These are phyloP conservation scores for Setophaga petechia DNA, from an alignment of 2,113 vertebrate species.

Conservation along the genomic window DNA sequence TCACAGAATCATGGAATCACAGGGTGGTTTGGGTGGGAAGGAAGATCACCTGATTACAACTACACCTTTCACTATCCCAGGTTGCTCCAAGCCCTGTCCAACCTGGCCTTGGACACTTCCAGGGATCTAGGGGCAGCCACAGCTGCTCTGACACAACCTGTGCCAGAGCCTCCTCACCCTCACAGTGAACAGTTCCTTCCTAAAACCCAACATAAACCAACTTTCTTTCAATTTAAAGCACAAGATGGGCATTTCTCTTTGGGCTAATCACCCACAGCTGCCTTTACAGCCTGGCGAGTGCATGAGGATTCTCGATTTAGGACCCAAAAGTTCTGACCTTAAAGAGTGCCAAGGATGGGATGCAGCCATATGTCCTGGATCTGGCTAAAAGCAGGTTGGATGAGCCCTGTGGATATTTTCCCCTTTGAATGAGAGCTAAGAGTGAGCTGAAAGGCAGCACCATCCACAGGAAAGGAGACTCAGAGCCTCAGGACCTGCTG, in stretches of 20 bases:
- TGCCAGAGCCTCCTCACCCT: not conserved
- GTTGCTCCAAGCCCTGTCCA: not conserved
- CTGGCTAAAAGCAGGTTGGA: not conserved
- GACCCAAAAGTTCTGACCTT: not conserved
- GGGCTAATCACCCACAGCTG: not conserved
- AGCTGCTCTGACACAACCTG: not conserved
- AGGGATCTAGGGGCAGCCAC: not conserved
- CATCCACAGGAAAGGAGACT: not conserved
- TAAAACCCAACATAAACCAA: not conserved
- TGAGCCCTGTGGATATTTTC: not conserved
- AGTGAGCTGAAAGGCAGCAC: not conserved
- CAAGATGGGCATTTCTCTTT: not conserved
- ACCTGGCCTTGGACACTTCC: not conserved
- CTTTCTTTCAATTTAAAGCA: not conserved
- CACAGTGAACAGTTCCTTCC: not conserved
- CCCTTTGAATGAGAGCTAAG: not conserved
- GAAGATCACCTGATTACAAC: not conserved
- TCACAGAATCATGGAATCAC: not conserved
- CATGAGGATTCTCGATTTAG: not conserved
- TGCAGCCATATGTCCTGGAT: not conserved
- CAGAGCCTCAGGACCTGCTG: not conserved
- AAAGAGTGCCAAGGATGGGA: not conserved
- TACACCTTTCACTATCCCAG: fast-evolving
- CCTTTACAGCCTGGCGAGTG: not conserved
- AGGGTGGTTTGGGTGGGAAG: not conserved